Evolutionary conservation across 2,888 invertebrate genomes (phyloP).

Genomic region (Nomada ruficornis): DNA sequence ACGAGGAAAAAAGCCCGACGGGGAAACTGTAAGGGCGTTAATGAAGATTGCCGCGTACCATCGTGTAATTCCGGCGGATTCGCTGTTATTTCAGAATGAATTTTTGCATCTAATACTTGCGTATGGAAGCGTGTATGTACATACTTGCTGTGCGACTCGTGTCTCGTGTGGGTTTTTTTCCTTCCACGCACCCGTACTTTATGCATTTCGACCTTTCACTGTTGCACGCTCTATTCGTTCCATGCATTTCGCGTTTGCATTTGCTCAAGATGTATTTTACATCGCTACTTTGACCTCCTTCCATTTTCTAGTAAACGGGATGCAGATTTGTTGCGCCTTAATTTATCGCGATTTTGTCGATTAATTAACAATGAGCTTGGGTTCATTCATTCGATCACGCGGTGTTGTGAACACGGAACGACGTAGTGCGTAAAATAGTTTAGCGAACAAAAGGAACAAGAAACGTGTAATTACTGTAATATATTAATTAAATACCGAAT

Average conservation of each 20-base stretch:
- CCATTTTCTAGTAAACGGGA: too few species aligned
- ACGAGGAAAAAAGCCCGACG: constrained; percentile 23
- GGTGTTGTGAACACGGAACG: background rate
- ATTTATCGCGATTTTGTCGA: too few species aligned
- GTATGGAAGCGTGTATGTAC: background rate
- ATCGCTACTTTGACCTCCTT: background rate
- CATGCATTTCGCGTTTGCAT: background rate
- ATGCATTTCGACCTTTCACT: background rate
- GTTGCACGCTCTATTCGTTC: background rate
- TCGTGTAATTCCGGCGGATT: constrained; percentile 16
- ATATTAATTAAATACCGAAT: too few species aligned
- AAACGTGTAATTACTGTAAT: too few species aligned
- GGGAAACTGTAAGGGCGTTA: constrained; percentile 42
- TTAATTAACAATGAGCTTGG: background rate
- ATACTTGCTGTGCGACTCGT: constrained; percentile 5
- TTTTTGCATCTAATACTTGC: constrained; percentile 4
- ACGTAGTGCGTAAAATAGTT: background rate
- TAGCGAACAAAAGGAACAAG: background rate
- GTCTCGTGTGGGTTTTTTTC: constrained; percentile 4
- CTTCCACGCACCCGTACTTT: background rate
- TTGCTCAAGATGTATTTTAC: background rate
- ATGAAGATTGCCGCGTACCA: constrained; percentile 59
- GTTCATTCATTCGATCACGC: background rate
- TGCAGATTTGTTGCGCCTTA: too few species aligned
- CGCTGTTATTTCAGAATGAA: constrained; percentile 9